Evolutionary conservation across 2,797 vertebrate genomes (phyloP), one percentile per base, ranked within the genome.

Genomic region (Glossophaga mutica): DNA sequence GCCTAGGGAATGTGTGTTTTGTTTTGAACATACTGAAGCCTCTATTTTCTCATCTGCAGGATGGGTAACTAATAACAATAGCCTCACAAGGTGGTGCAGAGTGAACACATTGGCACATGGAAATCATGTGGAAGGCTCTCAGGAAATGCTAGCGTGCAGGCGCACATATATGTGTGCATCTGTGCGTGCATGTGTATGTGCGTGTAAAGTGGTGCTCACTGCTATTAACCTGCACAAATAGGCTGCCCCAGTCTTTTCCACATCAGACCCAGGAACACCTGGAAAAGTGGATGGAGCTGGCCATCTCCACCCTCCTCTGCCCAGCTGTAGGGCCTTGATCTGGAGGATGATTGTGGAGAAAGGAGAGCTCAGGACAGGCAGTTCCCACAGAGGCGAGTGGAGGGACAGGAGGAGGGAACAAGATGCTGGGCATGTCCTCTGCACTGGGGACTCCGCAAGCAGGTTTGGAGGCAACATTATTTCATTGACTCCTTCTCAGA

Each of bases 361-460:
- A 50, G 10, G 52, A 46, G 21, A n/a, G 9, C 76, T 19, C 4
- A 2, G 42, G 42, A 42, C 2, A 21, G 84, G 34, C 42, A 70
- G 71, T 34, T 85, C 34, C 39, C 18, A 26, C 15, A 52, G 15
- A 48, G 9, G 34, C 1, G 0, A 62, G 50, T n/a, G 18, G 16
- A 14, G 34, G 70, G 34, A 15, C 4, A 34, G 22, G 22, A 32
- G 34, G 46, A 55, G 12, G 15, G 19, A n/a, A 14, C 11, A 4
- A 55, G 19, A 21, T 3, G 4, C 34, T 1, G 9, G 6, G 14
- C 2, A 0, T 55, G 14, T 44, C n/a, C 74, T 89, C 78, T 10
- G 26, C 26, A 29, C 1, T 0, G 3, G 39, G 10, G 1, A 0
- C 44, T n/a, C 42, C 34, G 12, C 0, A 0, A 32, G 32, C 37